Evolutionary conservation across 2,797 vertebrate species (phyloP).

Genomic region (Nothura maculosa): DNA sequence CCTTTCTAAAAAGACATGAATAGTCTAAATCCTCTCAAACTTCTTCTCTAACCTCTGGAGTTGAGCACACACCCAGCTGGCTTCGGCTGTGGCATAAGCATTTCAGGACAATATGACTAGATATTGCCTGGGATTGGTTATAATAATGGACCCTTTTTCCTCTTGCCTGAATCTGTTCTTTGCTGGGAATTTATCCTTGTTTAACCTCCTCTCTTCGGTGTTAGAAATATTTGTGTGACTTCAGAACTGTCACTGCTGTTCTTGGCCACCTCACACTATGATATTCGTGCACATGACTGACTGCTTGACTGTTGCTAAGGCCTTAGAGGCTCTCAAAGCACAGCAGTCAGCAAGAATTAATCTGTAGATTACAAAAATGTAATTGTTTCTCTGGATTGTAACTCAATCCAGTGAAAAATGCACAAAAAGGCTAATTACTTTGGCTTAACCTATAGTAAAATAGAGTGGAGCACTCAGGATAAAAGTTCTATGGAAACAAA

Average conservation of each 20-base stretch:
- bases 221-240: not conserved
- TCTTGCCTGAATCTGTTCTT: not conserved
- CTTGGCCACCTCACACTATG: not conserved
- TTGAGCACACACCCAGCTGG: not conserved
- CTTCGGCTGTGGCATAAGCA: not conserved
- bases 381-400: not conserved
- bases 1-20: not conserved
- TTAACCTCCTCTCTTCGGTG: not conserved
- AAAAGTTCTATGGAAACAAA: fast-evolving
- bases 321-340: not conserved
- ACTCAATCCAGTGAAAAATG: not conserved
- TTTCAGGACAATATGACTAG: not conserved
- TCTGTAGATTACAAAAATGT: not conserved
- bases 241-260: fast-evolving
- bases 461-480: not conserved
- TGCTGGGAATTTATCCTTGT: not conserved
- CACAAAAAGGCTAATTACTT: not conserved
- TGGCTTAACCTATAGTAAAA: not conserved
- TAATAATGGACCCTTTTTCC: not conserved
- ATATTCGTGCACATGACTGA: not conserved
- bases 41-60: too few relatives aligned
- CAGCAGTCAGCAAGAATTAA: not conserved
- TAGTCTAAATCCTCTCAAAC: not conserved
- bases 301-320: not conserved
- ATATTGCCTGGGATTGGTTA: not conserved